Conservation (phyloP, 2,113 vertebrate species). For the Ctenodactylus gundi region DNA sequence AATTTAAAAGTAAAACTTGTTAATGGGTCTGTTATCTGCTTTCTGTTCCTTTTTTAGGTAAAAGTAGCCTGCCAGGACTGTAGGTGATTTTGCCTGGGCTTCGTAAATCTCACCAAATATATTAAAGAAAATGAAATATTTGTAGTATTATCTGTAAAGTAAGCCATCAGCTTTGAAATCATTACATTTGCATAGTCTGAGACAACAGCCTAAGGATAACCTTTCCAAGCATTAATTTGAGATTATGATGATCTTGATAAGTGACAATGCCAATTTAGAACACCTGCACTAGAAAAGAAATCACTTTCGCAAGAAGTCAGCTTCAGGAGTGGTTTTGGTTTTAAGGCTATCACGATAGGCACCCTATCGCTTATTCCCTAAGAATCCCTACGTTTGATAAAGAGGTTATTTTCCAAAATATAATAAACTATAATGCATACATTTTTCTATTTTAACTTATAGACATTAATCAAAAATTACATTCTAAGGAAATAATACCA, state of each 20-base stretch:
- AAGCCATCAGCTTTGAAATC: constrained; percentile 30
- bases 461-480: neutral
- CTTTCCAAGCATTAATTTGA: neutral
- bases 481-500: neutral
- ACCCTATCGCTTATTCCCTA: neutral
- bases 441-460: neutral
- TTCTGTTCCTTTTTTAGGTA: constrained; percentile 40
- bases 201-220: neutral
- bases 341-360: neutral
- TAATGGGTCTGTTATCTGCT: neutral
- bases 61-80: neutral
- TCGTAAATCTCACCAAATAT: constrained; percentile 44
- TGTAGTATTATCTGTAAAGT: constrained; percentile 12
- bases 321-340: neutral
- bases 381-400: neutral
- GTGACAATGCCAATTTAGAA: neutral
- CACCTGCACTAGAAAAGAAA: neutral
- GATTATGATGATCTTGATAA: constrained; percentile 7
- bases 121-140: constrained; percentile 39
- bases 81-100: constrained; percentile 16
- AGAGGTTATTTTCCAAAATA: neutral
- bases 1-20: constrained; percentile 10
- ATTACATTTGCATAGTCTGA: neutral
- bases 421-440: neutral
- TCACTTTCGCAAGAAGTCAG: neutral